A percentile compares a stretch with the other conserved stretches of the same genome.
Evolutionary conservation across 1,140 invertebrate genomes (phyloP).

Genomic region (Hycleus cichorii): DNA sequence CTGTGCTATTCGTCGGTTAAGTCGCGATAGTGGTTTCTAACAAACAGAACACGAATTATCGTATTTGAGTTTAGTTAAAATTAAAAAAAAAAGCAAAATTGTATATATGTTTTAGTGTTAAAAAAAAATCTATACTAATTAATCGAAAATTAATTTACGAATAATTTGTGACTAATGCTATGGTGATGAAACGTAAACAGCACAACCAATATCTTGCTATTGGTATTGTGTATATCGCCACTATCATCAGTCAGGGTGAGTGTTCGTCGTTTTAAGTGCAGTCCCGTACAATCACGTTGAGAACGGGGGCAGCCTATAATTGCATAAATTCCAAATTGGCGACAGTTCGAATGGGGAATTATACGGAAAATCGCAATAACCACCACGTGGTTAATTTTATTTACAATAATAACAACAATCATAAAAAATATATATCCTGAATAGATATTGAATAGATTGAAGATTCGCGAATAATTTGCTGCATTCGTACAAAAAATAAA

Average conservation of each 20-base stretch:
- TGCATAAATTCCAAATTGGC: constrained; percentile 14
- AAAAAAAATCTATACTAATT: background rate
- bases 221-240: constrained; percentile 33
- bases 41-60: background rate
- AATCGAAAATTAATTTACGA: background rate
- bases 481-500: no score
- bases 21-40: constrained; percentile 4
- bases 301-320: constrained; percentile 13
- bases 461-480: no score
- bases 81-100: background rate
- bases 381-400: constrained; percentile 11
- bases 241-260: constrained; percentile 35
- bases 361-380: background rate
- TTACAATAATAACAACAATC: no score
- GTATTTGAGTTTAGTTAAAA: constrained; percentile 1
- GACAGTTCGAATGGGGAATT: constrained; percentile 7
- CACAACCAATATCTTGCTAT: constrained; percentile 29
- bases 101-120: constrained; percentile 3
- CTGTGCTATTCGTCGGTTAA: constrained; percentile 15
- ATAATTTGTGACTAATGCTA: constrained; percentile 7
- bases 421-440: no score
- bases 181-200: constrained; percentile 27
- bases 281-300: constrained; percentile 12
- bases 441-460: no score
- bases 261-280: constrained; percentile 14